A percentile compares a stretch with the other conserved stretches of the same genome.
Conservation (phyloP, 2,797 vertebrate species). For the Periophthalmus magnuspinnatus region DNA sequence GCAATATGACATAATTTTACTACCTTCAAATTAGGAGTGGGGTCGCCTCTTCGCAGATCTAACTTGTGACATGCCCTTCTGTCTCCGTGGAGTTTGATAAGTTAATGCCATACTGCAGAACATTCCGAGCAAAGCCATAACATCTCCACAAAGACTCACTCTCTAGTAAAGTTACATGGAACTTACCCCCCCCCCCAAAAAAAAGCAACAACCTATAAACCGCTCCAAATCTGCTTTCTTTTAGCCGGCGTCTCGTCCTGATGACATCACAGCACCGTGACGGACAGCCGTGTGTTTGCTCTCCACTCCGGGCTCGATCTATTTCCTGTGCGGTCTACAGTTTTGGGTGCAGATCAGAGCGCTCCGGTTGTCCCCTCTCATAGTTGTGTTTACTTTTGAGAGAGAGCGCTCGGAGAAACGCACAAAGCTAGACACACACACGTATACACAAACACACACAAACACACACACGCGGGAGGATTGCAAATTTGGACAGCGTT, state of each 20-base stretch:
- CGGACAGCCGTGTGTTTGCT: not conserved
- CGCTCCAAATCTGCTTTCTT: not conserved
- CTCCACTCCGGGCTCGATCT: not conserved
- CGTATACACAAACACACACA: constrained; percentile 58
- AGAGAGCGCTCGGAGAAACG: not conserved
- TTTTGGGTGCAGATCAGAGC: not conserved
- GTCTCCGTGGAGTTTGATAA: no score
- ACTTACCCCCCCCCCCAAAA: no score
- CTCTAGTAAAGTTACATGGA: no score
- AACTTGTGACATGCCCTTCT: no score
- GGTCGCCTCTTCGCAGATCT: no score
- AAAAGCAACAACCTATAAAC: not conserved
- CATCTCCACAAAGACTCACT: no score
- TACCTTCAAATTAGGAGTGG: no score
- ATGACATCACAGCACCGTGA: not conserved
- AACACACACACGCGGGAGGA: constrained; percentile 75
- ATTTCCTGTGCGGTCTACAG: not conserved
- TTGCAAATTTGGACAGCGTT: constrained; percentile 79
- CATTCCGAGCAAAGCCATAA: no score
- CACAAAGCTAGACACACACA: constrained; percentile 11
- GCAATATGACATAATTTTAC: no score
- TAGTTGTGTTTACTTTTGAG: not conserved
- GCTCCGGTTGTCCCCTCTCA: not conserved
- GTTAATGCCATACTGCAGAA: no score
- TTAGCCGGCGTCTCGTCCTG: not conserved